Base-by-base conservation (phyloP, 2,113 vertebrate genomes). In the Trematomus loennbergii region DNA sequence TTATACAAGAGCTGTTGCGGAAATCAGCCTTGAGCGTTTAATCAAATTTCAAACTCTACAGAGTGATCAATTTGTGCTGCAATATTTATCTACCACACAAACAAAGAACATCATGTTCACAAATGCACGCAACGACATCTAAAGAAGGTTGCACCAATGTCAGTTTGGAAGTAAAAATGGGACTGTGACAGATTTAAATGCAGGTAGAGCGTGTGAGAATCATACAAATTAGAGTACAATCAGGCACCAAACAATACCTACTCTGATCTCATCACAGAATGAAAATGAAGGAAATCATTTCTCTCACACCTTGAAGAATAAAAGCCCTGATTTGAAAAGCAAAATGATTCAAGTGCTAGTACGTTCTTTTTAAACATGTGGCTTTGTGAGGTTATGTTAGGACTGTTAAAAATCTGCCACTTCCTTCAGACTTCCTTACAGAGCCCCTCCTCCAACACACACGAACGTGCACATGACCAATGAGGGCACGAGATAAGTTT, bases 21-120 rank as follows among this genome's bases (percentile, higher is more conserved):
- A 91, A 91, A 91, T 90, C 62, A 75, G 85, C 91, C 90, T 74
- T 18, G 22, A 89, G 88, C 84, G 20, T 82, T 86, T 87, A 65
- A 89, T 92, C 84, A 90, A 86, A 89, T 89, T 81, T 89, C 81
- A 69, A 78, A 83, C 84, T 82, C 81, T 81, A 85, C 78, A 83
- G 75, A 81, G 76, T 83, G 87, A 91, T 93, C 89, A 87, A 83
- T 88, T 90, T 89, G 74, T 64, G 78, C 63, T 86, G 86, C 78
- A 81, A 88, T 86, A 84, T 87, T 88, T 77, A 79, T 81, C 78
- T 73, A 66, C 71, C 71, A 63, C 78, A 61, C 79, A 79, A 50
- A 53, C 66, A 69, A 40, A 69, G 11, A 60, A 8, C 73, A 76
- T 67, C 72, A 78, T 57, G 3, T 22, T 17, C 62, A 36, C 46